Base-by-base conservation (phyloP, 2,888 invertebrate genomes). In the Hedychridium roseum region DNA sequence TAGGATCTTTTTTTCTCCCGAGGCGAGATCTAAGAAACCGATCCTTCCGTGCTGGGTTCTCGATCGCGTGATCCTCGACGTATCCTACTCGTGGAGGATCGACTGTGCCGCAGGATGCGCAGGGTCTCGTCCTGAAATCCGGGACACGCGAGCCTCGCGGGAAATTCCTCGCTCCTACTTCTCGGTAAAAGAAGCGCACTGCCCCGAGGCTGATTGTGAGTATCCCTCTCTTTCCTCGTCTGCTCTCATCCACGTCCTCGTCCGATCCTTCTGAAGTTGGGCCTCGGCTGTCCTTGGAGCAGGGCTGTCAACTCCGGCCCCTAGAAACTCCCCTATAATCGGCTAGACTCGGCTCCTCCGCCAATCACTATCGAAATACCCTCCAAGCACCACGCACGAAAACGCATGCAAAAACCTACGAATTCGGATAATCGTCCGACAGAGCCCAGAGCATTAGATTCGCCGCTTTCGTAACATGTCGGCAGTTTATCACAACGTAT, bases 121-220 rank as follows among this genome's bases (percentile, higher is more conserved):
- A 46, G 47, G 44, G 45, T 50, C 41, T 34, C 46, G 57, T 64
- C 61, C 59, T 64, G 70, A 74, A 74, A 76, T 74, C 74, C 74
- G 69, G 73, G 73, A 76, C 76, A 76, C 74, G 76, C 76, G 74
- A 76, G 76, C 74, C 77, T 74, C 69, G 70, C 74, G 77, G 76
- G 76, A 77, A 76, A 78, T 77, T 77, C 76, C 69, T 65, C 54
- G 52, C 58, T 65, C 60, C 57, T 63, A 55, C 62, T 70, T 71
- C 70, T 71, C 47, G 68, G 66, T 72, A 66, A 57, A 66, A 32
- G n/a, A 55, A 48, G 43, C 47, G 38, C 26, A 40, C 54, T 31
- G 58, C 64, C 54, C 35, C 5, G 15, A 31, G 55, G 52, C 56
- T 32, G n/a, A n/a, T n/a, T n/a, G 40, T 15, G 16, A 17, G 18